Base-by-base conservation (phyloP, 2,888 invertebrate species). In the Metellina segmentata region DNA sequence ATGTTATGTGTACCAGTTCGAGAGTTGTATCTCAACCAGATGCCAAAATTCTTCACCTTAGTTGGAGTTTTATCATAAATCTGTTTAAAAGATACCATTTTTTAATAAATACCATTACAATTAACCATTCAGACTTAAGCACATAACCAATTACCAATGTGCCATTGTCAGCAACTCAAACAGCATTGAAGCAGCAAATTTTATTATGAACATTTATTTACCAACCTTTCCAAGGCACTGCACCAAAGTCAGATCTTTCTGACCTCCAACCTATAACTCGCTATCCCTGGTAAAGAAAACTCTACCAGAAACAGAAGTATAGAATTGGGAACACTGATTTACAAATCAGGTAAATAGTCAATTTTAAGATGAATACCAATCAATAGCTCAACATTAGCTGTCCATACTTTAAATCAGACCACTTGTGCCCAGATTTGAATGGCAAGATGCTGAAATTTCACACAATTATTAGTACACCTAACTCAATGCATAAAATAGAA, bases 1-100 rank as follows among this genome's bases (percentile, higher is more conserved):
- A 99, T 99, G 96, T 99, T 99, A 96, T 99, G 99, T 91, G 98
- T 99, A 90, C 99, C 99, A 11, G 99, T 99, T 92, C 99, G 97
- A 0, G 99, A 99, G 95, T 99, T 99, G 95, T 99, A 99, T 94
- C 99, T 97, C 95, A 99, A 96, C 99, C 99, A 99, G 95, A 99
- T 98, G 93, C 99, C 99, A 95, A 98, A 99, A 96, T 99, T 99
- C 97, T 99, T 99, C 94, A 99, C 98, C 95, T 97, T 98, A 48
- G 93, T 93, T 7, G 99, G 99, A 81, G 97, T 97, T 95, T 97
- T 98, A 95, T 99, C 99, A 94, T 97, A 96, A 93, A 99, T 95
- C 96, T 96, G 92, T 13, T 93, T 93, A 89, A 9, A 61, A 61
- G 16, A 61, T 5, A 61, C 0, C 34, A 34, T 4, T 34, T 34